These are phyloP conservation scores for Porites lutea DNA, from an alignment of 64 coral and sea anemone species.

Conservation along the genomic window DNA sequence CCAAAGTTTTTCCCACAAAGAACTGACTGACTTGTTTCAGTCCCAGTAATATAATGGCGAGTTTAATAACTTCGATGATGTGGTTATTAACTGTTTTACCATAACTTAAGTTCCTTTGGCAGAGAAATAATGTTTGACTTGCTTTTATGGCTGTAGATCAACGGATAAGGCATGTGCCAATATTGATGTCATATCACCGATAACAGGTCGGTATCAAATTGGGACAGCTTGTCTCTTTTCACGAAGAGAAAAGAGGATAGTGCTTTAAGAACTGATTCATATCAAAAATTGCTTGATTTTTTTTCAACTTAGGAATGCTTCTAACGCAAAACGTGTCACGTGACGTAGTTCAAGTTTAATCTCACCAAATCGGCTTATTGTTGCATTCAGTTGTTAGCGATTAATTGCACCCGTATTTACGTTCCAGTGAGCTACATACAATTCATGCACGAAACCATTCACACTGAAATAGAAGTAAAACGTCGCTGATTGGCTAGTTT, in stretches of 20 bases:
- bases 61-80: too few relatives aligned
- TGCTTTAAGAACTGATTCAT: neutral
- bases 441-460: too few relatives aligned
- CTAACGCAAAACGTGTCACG: neutral
- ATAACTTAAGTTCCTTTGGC: too few relatives aligned
- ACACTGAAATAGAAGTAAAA: neutral
- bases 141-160: too few relatives aligned
- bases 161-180: too few relatives aligned
- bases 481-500: neutral
- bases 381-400: neutral
- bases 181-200: neutral
- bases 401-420: neutral
- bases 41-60: too few relatives aligned
- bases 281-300: neutral
- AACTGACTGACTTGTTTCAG: too few relatives aligned
- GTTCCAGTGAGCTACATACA: too few relatives aligned
- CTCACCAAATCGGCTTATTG: constrained; percentile 12
- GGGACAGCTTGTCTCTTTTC: neutral
- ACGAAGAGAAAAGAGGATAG: neutral
- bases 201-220: neutral
- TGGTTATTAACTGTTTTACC: too few relatives aligned
- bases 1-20: too few relatives aligned
- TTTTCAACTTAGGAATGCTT: constrained; percentile 16
- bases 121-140: too few relatives aligned
- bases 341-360: constrained; percentile 5